Conservation (phyloP, 2,888 invertebrate species). For the Bruchidius siliquastri region DNA sequence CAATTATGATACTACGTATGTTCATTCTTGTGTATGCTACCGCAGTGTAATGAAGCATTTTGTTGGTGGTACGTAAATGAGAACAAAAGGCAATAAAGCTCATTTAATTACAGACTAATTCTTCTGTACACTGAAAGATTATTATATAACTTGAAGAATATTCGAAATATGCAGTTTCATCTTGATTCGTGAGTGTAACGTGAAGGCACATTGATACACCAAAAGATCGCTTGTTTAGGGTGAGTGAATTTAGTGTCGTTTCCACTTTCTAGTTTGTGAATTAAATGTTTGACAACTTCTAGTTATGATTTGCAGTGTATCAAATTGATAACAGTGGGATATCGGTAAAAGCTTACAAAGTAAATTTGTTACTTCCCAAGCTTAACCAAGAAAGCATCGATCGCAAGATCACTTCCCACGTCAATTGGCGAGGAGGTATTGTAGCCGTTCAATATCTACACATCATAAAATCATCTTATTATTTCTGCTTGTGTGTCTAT, state of each 20-base stretch:
- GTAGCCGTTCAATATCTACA: too few relatives aligned
- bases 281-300: too few relatives aligned
- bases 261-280: too few relatives aligned
- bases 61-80: not conserved
- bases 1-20: not conserved
- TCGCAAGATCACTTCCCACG: too few relatives aligned
- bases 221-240: not conserved
- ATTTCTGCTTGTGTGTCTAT: too few relatives aligned
- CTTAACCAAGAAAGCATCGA: too few relatives aligned
- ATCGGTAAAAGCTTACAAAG: too few relatives aligned
- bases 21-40: not conserved
- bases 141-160: not conserved
- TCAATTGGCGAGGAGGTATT: too few relatives aligned
- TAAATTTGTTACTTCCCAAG: too few relatives aligned
- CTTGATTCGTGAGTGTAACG: not conserved
- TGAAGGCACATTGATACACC: not conserved
- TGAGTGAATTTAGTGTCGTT: not conserved
- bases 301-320: too few relatives aligned
- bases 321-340: too few relatives aligned
- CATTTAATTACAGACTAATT: not conserved
- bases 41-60: not conserved
- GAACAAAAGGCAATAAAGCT: not conserved
- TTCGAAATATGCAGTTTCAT: not conserved
- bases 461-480: too few relatives aligned
- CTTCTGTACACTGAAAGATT: not conserved